Evolutionary conservation across 2,113 vertebrate genomes (phyloP).

Genomic region (Loxodonta africana): DNA sequence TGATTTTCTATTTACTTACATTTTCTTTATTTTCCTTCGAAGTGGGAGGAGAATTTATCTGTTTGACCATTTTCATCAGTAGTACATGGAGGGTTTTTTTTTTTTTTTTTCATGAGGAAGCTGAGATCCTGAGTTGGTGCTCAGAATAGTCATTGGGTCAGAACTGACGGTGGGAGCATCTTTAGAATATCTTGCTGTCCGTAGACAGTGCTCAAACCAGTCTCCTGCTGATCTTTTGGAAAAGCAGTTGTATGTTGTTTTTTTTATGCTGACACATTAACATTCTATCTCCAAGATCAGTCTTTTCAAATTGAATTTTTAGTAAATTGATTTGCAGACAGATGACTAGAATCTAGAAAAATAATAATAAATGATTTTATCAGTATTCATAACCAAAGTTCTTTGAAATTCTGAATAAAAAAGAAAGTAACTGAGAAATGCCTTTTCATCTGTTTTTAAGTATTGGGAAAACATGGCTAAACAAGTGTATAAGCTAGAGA

Average conservation of each 20-base stretch:
- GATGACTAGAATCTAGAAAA: background rate
- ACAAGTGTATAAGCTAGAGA: background rate
- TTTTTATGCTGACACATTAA: background rate
- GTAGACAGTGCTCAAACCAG: background rate
- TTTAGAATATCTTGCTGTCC: slow-evolving; percentile 13
- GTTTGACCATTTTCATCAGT: slow-evolving; percentile 51
- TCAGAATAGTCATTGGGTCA: slow-evolving; percentile 38
- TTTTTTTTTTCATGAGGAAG: background rate
- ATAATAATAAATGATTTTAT: background rate
- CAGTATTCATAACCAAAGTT: slow-evolving; percentile 9
- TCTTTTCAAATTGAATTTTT: slow-evolving; percentile 50
- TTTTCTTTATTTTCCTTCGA: slow-evolving; percentile 68
- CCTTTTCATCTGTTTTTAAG: background rate
- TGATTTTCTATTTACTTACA: slow-evolving; percentile 66
- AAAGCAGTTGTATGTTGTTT: background rate
- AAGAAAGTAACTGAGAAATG: background rate
- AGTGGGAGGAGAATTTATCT: slow-evolving; percentile 54
- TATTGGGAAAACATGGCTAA: background rate
- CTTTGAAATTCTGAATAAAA: slow-evolving; percentile 36
- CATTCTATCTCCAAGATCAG: background rate
- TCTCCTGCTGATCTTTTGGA: background rate
- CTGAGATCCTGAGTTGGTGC: background rate
- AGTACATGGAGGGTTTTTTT: background rate
- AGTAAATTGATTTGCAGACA: background rate
- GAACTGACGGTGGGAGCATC: background rate